phyloP scores from a whole-genome alignment of 2,888 invertebrate genomes.

The Brachyopa scutellaris region DNA sequence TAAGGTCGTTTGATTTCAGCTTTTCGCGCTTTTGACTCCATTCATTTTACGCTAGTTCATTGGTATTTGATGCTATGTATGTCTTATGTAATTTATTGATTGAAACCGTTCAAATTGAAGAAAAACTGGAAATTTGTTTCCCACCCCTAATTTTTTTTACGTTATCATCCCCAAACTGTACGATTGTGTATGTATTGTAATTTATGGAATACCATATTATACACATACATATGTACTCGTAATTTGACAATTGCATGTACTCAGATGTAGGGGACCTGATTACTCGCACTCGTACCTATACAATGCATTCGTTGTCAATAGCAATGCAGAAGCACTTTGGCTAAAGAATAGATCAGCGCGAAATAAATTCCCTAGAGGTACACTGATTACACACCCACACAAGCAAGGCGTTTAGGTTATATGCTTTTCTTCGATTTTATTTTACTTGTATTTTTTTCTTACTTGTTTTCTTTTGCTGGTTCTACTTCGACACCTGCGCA shows the following conservation, averaged over 20 bases:
- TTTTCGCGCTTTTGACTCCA: conserved; percentile 33
- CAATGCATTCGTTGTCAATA: conserved; percentile 42
- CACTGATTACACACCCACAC: conserved; percentile 41
- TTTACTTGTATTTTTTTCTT: not conserved
- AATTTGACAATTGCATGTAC: not conserved
- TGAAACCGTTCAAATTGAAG: conserved; percentile 27
- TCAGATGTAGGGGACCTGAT: not conserved
- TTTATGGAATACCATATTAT: no score
- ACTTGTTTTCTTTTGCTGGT: conserved; percentile 14
- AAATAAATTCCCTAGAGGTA: conserved; percentile 23
- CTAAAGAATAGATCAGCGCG: conserved; percentile 33
- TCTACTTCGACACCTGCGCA: conserved; percentile 58
- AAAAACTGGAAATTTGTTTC: not conserved
- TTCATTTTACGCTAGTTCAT: conserved; percentile 11
- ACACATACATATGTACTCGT: no score
- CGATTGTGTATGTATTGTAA: not conserved
- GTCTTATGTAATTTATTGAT: conserved; percentile 65
- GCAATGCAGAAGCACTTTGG: conserved; percentile 41
- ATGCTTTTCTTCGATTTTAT: conserved; percentile 14
- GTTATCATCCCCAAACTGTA: not conserved
- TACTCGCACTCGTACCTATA: not conserved
- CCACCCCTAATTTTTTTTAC: not conserved
- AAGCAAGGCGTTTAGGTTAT: conserved; percentile 13
- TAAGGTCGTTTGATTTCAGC: conserved; percentile 19
- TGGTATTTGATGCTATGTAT: conserved; percentile 4